Conservation (phyloP, 2,797 vertebrate genomes). For the Anas capensis region DNA sequence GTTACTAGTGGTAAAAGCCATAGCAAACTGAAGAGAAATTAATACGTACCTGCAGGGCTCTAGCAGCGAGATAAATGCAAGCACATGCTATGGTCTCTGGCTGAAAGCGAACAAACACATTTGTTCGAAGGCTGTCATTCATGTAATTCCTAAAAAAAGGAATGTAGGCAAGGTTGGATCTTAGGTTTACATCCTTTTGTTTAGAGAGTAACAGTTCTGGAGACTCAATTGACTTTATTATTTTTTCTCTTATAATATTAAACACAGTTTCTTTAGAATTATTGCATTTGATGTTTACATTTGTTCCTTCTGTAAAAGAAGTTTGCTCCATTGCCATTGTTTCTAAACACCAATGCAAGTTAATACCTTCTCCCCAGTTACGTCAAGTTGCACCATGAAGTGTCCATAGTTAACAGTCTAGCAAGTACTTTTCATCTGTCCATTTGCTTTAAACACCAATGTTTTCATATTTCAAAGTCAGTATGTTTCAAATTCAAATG, state of each 20-base stretch:
- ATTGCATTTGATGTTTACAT: background rate
- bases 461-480: background rate
- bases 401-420: background rate
- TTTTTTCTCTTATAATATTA: conserved; percentile 83
- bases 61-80: conserved; percentile 97
- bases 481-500: background rate
- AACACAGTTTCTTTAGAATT: conserved; percentile 16
- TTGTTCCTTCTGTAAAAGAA: background rate
- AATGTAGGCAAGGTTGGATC: background rate
- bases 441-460: background rate
- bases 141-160: conserved; percentile 95
- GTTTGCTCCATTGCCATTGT: background rate
- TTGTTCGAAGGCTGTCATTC: conserved; percentile 97
- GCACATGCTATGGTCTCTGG: conserved; percentile 98
- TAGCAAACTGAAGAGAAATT: background rate
- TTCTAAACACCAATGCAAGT: background rate
- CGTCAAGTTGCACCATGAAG: background rate
- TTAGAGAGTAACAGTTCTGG: conserved; percentile 65
- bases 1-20: background rate
- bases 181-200: background rate
- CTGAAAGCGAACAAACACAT: conserved; percentile 98
- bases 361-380: background rate
- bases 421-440: background rate
- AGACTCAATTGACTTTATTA: conserved; percentile 95
- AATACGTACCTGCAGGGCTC: conserved; percentile 90